phyloP scores from a whole-genome alignment of 2,888 invertebrate species.

The Cephus sareptanus region DNA sequence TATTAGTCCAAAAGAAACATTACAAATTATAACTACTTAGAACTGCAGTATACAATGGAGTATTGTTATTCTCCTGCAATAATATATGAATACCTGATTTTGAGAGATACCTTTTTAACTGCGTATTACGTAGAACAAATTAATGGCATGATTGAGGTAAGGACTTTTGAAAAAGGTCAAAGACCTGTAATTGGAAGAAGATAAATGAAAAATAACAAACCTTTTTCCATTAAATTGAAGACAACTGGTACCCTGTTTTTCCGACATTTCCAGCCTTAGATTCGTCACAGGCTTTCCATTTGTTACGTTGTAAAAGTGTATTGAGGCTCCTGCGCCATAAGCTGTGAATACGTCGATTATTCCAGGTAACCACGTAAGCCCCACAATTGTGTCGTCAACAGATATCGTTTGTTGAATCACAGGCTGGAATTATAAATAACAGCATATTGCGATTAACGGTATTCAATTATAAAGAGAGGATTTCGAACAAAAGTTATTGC shows the following conservation, averaged over 20 bases:
- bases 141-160: neutral
- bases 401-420: conserved; percentile 45
- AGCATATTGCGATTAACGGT: neutral
- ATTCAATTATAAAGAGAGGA: neutral
- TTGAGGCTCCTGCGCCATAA: conserved; percentile 52
- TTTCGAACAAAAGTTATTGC: neutral
- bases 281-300: conserved; percentile 42
- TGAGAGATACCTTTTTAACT: neutral
- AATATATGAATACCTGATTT: neutral
- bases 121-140: neutral
- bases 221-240: conserved; percentile 56
- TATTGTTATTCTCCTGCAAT: neutral
- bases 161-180: neutral
- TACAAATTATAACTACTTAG: too few relatives aligned
- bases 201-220: conserved; percentile 29
- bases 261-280: conserved; percentile 45
- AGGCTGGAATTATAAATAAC: conserved; percentile 37
- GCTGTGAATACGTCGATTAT: conserved; percentile 52
- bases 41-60: too few relatives aligned
- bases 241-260: conserved; percentile 48
- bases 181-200: neutral
- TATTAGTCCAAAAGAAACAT: too few relatives aligned
- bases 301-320: conserved; percentile 53
- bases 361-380: conserved; percentile 53
- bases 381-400: conserved; percentile 52